phyloP scores from a whole-genome alignment of 2,113 vertebrate genomes.

The Morone saxatilis region DNA sequence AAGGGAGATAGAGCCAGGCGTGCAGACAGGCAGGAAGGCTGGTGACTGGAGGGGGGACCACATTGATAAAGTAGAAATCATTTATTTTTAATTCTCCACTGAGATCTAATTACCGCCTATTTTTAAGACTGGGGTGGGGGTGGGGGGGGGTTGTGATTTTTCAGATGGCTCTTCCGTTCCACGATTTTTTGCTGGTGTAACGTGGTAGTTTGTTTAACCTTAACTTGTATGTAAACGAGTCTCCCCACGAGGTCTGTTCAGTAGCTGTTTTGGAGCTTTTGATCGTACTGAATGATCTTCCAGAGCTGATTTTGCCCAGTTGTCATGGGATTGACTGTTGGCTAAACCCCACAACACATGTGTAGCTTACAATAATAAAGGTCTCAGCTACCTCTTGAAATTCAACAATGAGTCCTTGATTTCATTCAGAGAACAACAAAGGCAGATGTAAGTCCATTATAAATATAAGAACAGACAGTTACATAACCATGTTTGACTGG shows the following conservation, averaged over 20 bases:
- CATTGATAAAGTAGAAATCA: constrained; percentile 90
- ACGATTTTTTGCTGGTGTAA: constrained; percentile 26
- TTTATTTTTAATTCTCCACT: constrained; percentile 89
- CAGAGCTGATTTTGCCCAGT: neutral
- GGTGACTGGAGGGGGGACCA: constrained; percentile 71
- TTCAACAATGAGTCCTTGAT: neutral
- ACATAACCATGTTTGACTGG: too few species aligned
- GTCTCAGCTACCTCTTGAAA: neutral
- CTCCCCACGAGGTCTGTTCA: neutral
- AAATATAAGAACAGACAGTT: too few species aligned
- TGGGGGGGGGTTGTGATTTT: constrained; percentile 68
- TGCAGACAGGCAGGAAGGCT: constrained; percentile 75
- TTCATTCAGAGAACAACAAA: neutral
- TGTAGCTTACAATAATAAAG: neutral
- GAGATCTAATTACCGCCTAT: constrained; percentile 89
- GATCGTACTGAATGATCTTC: neutral
- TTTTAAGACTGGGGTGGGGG: constrained; percentile 74
- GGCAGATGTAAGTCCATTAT: too few species aligned
- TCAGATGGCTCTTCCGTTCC: constrained; percentile 60
- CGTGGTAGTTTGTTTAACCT: constrained; percentile 25
- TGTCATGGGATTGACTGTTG: neutral
- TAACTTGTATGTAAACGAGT: constrained; percentile 1
- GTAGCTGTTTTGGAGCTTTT: neutral
- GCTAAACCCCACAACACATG: neutral
- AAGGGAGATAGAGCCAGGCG: constrained; percentile 30